Evolutionary conservation across 2,797 vertebrate genomes (phyloP), one percentile per base, ranked within the genome.

Genomic region (Xyrichtys novacula): DNA sequence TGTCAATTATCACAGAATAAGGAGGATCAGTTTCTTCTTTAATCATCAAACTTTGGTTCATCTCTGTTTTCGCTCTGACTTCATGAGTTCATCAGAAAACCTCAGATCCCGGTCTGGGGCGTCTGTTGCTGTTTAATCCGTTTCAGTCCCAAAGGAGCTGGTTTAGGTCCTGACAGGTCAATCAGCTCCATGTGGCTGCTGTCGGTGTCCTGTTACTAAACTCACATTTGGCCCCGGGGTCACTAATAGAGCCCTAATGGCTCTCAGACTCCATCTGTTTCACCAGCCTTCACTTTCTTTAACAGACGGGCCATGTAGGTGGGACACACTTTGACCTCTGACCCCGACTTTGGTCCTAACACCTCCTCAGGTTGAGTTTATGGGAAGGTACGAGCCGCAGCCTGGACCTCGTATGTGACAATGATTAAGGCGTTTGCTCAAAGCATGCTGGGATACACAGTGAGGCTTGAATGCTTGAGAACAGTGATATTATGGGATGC

Each of bases 201-300:
- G 31, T 31, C 34, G 47, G 84, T 65, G 39, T 88, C 54, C 5
- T 31, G 68, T 89, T 83, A 87, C 86, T 67, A 57, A 54, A 68
- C 72, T 68, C 73, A 74, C 62, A 76, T 81, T 76, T 72, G 76
- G 60, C 71, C 80, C 76, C 62, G 65, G 65, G 71, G 74, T 83
- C 81, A 78, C 85, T 82, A 84, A 81, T 58, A 65, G 74, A 69
- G 54, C 70, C 65, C 60, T 73, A 66, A 85, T 47, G 67, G 70
- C 71, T 74, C 63, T 58, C 6, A 55, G 70, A 32, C 19, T 31
- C 64, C 83, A 63, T 82, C 83, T 80, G 78, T 20, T 80, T 65
- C 69, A 60, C 23, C 36, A 23, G n/a, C 39, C 69, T 60, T 19
- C 29, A 23, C 23, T 40, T 42, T 73, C 28, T 32, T 3, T 44